phyloP scores from a whole-genome alignment of 2,888 invertebrate species.

The Hirtodrosophila confusa region DNA sequence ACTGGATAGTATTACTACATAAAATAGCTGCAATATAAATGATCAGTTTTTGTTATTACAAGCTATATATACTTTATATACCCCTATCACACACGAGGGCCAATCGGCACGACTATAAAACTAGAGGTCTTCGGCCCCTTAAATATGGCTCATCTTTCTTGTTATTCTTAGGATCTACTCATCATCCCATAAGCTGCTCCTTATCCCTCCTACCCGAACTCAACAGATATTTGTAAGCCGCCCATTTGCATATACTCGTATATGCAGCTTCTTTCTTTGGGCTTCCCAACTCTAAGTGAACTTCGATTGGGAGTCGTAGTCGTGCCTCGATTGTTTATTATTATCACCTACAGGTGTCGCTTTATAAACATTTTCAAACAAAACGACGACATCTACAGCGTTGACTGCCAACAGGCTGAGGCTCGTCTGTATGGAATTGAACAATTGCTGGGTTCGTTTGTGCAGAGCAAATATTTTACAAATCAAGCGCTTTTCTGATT shows the following conservation, averaged over 20 bases:
- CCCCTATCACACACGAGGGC: too few species aligned
- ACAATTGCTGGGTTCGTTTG: slow-evolving; percentile 78
- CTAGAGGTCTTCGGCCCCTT: too few species aligned
- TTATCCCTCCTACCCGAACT: too few species aligned
- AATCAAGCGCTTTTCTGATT: slow-evolving; percentile 80
- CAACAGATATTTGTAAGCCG: slow-evolving; percentile 16
- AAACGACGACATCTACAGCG: slow-evolving; percentile 31
- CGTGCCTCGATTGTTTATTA: slow-evolving; percentile 76
- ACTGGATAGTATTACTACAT: too few species aligned
- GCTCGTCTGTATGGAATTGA: slow-evolving; percentile 67
- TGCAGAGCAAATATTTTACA: slow-evolving; percentile 79
- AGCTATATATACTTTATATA: too few species aligned
- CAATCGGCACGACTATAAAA: too few species aligned
- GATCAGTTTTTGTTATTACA: too few species aligned
- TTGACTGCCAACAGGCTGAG: slow-evolving; percentile 35
- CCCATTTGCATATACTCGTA: slow-evolving; percentile 11
- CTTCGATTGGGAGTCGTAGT: slow-evolving; percentile 68
- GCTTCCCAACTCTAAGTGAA: slow-evolving; percentile 21
- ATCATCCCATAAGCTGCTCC: background rate
- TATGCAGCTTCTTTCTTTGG: slow-evolving; percentile 26
- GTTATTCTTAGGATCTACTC: too few species aligned
- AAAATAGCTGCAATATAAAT: too few species aligned
- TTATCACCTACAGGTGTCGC: slow-evolving; percentile 80
- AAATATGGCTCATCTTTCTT: too few species aligned
- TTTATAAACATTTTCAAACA: slow-evolving; percentile 78